Percentiles rank a stretch among this genome's conserved stretches.
These are phyloP conservation scores for Samia ricini DNA, from an alignment of 1,140 invertebrate species.

Conservation along the genomic window DNA sequence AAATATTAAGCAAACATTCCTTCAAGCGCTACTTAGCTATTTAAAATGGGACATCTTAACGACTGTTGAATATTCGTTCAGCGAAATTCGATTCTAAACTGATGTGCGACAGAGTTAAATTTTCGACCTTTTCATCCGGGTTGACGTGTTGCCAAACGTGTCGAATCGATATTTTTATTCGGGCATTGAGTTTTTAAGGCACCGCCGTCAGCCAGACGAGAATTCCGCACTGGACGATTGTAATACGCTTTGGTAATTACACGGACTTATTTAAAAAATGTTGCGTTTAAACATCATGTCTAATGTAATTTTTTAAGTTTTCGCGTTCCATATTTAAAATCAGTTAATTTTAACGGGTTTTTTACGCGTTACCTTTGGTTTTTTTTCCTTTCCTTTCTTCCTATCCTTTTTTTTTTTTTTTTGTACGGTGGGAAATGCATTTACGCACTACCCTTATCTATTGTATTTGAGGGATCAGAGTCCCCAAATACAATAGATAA, in stretches of 20 bases:
- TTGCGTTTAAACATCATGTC: not conserved
- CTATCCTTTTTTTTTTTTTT: too few species aligned
- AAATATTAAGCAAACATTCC: not conserved
- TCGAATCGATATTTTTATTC: conserved; percentile 8
- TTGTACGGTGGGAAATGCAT: too few species aligned
- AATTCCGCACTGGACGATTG: not conserved
- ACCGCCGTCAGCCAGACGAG: not conserved
- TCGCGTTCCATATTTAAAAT: too few species aligned
- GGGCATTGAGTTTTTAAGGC: conserved; percentile 6
- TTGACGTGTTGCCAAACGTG: conserved; percentile 3
- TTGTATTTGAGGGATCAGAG: too few species aligned
- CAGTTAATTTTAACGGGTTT: too few species aligned
- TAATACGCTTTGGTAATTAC: not conserved
- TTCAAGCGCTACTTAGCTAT: not conserved
- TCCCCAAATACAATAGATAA: too few species aligned
- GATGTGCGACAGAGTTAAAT: not conserved
- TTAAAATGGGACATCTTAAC: conserved; percentile 2
- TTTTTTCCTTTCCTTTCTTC: too few species aligned
- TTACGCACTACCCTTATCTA: too few species aligned
- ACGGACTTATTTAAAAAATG: not conserved
- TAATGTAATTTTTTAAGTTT: too few species aligned
- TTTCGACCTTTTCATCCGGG: not conserved
- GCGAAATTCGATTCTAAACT: not conserved
- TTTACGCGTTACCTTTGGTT: too few species aligned
- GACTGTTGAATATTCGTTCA: not conserved